These are phyloP conservation scores for Rhadinocentrus ornatus DNA, from an alignment of 2,797 vertebrate genomes.

Conservation along the genomic window DNA sequence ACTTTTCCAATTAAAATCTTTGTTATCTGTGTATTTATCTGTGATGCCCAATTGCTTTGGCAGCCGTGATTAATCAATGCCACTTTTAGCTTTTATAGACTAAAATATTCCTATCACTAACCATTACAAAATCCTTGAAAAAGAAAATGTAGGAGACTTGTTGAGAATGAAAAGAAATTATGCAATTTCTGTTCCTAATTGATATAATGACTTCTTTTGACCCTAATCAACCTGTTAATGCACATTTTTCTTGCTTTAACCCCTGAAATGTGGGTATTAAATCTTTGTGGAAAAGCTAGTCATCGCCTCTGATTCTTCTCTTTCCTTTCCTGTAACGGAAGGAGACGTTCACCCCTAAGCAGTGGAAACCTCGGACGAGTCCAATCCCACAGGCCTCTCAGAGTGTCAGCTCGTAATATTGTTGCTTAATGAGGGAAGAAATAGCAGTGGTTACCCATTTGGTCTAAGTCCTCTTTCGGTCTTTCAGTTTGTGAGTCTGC, in stretches of 20 bases:
- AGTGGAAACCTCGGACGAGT: conserved; percentile 57
- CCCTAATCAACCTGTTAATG: conserved; percentile 43
- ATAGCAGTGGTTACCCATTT: conserved; percentile 67
- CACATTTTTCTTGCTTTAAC: conserved; percentile 49
- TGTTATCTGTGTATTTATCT: not conserved
- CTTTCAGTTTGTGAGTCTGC: conserved; percentile 36
- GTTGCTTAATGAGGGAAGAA: conserved; percentile 73
- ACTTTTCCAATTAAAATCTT: not conserved
- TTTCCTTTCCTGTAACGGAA: conserved; percentile 59
- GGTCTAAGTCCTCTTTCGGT: conserved; percentile 53
- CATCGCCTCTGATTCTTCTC: conserved; percentile 46
- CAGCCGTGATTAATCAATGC: not conserved
- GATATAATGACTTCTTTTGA: conserved; percentile 21
- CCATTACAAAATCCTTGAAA: not conserved
- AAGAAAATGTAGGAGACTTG: conserved; percentile 9
- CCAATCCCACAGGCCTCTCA: conserved; percentile 64
- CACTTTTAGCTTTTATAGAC: not conserved
- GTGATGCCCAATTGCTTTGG: not conserved
- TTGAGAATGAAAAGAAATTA: conserved; percentile 22
- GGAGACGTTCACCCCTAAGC: conserved; percentile 38
- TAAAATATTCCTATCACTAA: not conserved
- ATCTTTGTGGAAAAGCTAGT: conserved; percentile 45
- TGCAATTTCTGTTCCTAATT: conserved; percentile 17
- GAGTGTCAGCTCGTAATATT: conserved; percentile 66
- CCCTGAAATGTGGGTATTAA: conserved; percentile 49